Base-by-base conservation (phyloP, 2,113 vertebrate genomes). In the Campylomormyrus numenius region DNA sequence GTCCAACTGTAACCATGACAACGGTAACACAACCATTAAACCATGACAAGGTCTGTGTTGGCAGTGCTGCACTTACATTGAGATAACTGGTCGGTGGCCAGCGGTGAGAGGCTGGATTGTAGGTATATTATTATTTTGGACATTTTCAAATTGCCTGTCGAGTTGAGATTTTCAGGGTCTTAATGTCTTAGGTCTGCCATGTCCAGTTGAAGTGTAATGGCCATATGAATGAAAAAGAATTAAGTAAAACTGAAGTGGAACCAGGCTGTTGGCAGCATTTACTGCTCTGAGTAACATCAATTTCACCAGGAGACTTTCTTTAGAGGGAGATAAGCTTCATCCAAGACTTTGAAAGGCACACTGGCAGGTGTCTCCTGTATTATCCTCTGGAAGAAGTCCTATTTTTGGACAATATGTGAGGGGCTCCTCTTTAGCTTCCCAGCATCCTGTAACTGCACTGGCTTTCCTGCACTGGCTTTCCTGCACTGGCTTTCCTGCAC, bases 1-100 rank as follows among this genome's bases (percentile, higher is more conserved):
- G 45, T 86, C 24, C 84, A 27, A 56, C 56, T 80, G 91, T 93
- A 85, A 89, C 91, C 90, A 92, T 93, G 91, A 90, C 88, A 92
- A 92, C 90, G 87, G 56, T 39, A 88, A 52, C 89, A 84, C 46
- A 31, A 80, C 84, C 88, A 74, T 85, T 39, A 66, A 90, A 90
- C 85, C 85, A 66, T 70, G 85, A 70, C 89, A 74, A 21, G 13
- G 56, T 90, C 89, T 52, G 84, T 87, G n/a, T 42, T 27, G 45
- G 15, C 45, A 31, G 17, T 5, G 49, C 19, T 45, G 19, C n/a
- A n/a, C 19, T 62, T 62, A 7, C 53, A 42, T 62, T 46, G 62
- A 39, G 88, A 70, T 6, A 1, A 74, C 31, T 49, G 21, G 46
- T 50, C 48, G 19, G 24, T 89, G 70, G 88, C 21, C 45, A 15